Evolutionary conservation across 2,888 invertebrate genomes (phyloP).

Genomic region (Epicampocera succincta): DNA sequence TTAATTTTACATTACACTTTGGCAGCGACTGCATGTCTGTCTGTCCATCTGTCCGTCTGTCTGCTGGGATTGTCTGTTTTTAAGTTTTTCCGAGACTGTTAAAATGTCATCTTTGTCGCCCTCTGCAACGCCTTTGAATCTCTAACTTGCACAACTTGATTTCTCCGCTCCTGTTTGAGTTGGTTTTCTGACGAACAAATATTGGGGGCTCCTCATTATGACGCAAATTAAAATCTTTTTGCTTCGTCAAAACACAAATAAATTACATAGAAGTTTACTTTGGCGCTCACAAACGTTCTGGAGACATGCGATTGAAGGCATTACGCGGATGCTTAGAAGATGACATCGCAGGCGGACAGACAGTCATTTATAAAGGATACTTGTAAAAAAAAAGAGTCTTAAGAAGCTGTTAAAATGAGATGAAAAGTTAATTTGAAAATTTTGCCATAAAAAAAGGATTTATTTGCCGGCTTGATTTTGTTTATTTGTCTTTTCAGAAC

Average conservation of each 20-base stretch:
- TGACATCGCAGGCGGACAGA: constrained; percentile 12
- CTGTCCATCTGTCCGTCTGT: constrained; percentile 2
- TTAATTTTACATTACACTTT: constrained; percentile 65
- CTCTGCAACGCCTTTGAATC: constrained; percentile 45
- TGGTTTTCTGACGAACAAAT: constrained; percentile 45
- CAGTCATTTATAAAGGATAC: constrained; percentile 43
- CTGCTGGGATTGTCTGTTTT: constrained; percentile 6
- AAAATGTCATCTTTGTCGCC: constrained; percentile 50
- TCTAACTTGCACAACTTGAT: constrained; percentile 46
- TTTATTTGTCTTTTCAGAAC: constrained; percentile 18
- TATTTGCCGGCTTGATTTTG: constrained; percentile 46
- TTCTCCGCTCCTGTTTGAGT: constrained; percentile 45
- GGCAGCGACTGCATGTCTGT: constrained; percentile 38
- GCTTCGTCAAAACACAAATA: constrained; percentile 42
- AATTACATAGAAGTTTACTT: constrained; percentile 43
- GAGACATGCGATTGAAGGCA: background rate
- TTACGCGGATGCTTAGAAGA: background rate
- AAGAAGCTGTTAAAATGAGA: constrained; percentile 56
- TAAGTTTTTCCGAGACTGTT: background rate
- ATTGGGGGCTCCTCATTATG: constrained; percentile 60
- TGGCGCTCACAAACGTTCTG: background rate
- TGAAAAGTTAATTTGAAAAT: constrained; percentile 63
- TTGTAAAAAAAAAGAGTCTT: constrained; percentile 10
- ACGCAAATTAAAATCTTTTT: constrained; percentile 48
- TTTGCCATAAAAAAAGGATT: constrained; percentile 64